Evolutionary conservation across 2,888 invertebrate species (phyloP), one percentile per base, ranked within the genome.

Genomic region (Apamea monoglypha): DNA sequence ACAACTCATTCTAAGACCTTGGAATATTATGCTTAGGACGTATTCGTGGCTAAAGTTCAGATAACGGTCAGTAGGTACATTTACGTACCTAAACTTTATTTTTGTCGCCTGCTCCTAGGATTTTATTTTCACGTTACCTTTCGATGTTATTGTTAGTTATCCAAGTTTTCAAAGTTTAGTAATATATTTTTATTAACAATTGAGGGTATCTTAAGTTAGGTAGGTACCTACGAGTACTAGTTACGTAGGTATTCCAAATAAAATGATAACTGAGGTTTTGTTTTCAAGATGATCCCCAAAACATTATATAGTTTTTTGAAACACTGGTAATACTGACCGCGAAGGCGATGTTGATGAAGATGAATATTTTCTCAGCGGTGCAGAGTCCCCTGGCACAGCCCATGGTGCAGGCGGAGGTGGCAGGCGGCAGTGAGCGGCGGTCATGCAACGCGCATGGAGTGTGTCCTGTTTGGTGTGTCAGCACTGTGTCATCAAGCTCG

Each of bases 301-400:
- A 32, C 10, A 66, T 29, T n/a, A 7, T 7, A 59, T 14, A 1
- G 29, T 50, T 82, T 40, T 69, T 61, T 59, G 16, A 76, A 61
- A 44, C 50, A 32, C 50, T 61, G 8, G 29, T 53, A 67, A 50
- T 67, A 93, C 94, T 92, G 80, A 97, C 96, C 92, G 96, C 96
- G 91, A 97, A 96, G 44, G 95, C 95, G 85, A 96, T 94, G 93
- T 97, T 96, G 94, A 97, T 96, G 93, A 97, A 96, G 89, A 96
- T 93, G 94, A 97, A 96, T 83, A 96, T 92, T 84, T 95, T 96
- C 91, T 96, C 95, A 40, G 95, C 93, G 90, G 95, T 91, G 92
- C 96, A 96, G 87, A 95, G 89, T 21, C 94, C 94, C 75, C 93
- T 90, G 90, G 93, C 91, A 92, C 96, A 95, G 85, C 92, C 94